phyloP scores from a whole-genome alignment of 2,113 vertebrate species.

The Calonectris borealis region DNA sequence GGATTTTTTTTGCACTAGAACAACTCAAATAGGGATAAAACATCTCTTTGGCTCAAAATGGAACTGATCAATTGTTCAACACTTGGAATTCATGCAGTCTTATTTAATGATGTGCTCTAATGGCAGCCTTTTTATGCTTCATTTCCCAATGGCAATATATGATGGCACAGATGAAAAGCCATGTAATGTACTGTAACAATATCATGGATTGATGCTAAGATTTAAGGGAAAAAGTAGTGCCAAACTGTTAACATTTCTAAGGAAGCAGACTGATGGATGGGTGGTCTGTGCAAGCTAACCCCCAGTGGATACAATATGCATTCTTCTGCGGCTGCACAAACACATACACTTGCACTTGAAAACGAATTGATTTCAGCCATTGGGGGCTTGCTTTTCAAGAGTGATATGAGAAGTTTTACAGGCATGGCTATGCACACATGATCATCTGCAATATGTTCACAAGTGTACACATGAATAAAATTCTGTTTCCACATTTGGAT shows the following conservation, averaged over 20 bases:
- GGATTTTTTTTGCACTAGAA: background rate
- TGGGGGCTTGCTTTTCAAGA: background rate
- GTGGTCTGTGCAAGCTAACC: background rate
- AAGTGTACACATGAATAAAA: background rate
- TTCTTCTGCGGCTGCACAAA: background rate
- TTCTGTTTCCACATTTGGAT: background rate
- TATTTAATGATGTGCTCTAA: conserved; percentile 45
- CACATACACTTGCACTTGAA: background rate
- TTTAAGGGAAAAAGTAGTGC: background rate
- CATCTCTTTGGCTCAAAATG: background rate
- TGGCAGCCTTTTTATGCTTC: conserved; percentile 20
- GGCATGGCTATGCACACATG: background rate
- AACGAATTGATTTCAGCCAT: background rate
- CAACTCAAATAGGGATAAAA: background rate
- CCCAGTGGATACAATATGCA: accelerated
- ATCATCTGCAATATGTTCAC: background rate
- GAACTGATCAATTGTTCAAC: conserved; percentile 33
- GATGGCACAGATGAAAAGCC: conserved; percentile 19
- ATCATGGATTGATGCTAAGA: background rate
- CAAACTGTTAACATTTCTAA: background rate
- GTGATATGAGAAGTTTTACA: background rate
- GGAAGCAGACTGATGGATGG: background rate
- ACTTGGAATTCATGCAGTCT: background rate
- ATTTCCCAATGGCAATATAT: conserved; percentile 35
- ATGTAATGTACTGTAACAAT: conserved; percentile 4